Percentiles rank a stretch among this genome's conserved stretches.
These are phyloP conservation scores for Xiphophorus hellerii DNA, from an alignment of 2,113 vertebrate species.

Conservation along the genomic window DNA sequence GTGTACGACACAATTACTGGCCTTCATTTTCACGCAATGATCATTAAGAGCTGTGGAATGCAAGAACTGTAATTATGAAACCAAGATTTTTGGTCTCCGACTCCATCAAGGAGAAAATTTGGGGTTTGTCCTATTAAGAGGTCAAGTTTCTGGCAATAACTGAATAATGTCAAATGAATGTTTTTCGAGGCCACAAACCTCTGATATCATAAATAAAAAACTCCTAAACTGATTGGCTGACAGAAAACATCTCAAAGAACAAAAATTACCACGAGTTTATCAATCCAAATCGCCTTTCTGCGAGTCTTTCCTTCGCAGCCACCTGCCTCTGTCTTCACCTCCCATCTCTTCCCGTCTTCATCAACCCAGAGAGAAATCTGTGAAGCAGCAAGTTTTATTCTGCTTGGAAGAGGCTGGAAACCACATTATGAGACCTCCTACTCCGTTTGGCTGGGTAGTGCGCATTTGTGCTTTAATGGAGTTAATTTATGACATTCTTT, in stretches of 20 bases:
- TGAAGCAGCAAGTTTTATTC: constrained; percentile 74
- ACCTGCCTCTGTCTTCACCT: constrained; percentile 39
- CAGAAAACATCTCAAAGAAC: not conserved
- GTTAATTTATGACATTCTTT: constrained; percentile 26
- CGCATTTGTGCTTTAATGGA: constrained; percentile 18
- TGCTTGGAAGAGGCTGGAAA: constrained; percentile 45
- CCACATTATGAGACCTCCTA: constrained; percentile 65
- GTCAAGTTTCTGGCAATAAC: not conserved
- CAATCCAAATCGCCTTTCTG: not conserved
- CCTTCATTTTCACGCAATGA: constrained; percentile 6
- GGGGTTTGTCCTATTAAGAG: not conserved
- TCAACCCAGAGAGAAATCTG: constrained; percentile 57
- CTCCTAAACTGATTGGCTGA: not conserved
- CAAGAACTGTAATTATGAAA: not conserved
- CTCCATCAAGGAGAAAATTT: not conserved
- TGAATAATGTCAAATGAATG: not conserved
- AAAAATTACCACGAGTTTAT: not conserved
- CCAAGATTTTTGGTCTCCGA: not conserved
- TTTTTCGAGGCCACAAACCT: not conserved
- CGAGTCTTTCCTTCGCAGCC: constrained; percentile 54
- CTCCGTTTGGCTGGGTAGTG: constrained; percentile 10
- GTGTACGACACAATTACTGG: not conserved
- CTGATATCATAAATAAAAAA: not conserved
- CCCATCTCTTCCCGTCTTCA: constrained; percentile 17
- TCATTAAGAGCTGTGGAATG: not conserved